Percentiles rank a stretch among this genome's conserved stretches.
Conservation (phyloP, 2,888 invertebrate species). For the Thera obeliscata region DNA sequence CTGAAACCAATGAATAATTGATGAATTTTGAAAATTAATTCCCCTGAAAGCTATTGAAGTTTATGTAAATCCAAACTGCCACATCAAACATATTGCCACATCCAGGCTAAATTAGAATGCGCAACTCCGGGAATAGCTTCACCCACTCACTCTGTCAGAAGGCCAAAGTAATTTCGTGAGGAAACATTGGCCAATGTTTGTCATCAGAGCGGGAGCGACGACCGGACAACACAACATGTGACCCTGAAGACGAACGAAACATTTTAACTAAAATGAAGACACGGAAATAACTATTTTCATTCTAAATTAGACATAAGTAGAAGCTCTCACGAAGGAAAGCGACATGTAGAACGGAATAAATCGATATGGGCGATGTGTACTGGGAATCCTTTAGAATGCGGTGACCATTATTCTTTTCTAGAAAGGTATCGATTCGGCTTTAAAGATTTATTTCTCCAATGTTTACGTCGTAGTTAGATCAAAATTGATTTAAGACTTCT, state of each 20-base stretch:
- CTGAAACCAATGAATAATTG: not conserved
- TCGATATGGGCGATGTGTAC: conserved; percentile 37
- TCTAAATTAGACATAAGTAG: not conserved
- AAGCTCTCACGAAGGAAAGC: not conserved
- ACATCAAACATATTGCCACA: conserved; percentile 30
- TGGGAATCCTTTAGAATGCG: conserved; percentile 52
- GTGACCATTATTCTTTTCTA: conserved; percentile 46
- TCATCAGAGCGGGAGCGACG: conserved; percentile 56
- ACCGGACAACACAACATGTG: conserved; percentile 56
- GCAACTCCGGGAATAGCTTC: conserved; percentile 37
- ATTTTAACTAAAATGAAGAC: conserved; percentile 9
- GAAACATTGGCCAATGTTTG: conserved; percentile 58
- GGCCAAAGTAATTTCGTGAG: conserved; percentile 63
- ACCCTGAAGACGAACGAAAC: conserved; percentile 32
- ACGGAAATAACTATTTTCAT: no score
- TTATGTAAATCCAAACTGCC: conserved; percentile 22
- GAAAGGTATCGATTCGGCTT: conserved; percentile 57
- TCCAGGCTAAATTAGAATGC: conserved; percentile 33
- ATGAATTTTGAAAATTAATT: conserved; percentile 6
- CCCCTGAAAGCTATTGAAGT: conserved; percentile 9
- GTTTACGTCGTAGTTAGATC: conserved; percentile 9
- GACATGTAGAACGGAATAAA: conserved; percentile 27
- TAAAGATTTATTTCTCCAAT: conserved; percentile 48
- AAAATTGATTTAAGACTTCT: conserved; percentile 52
- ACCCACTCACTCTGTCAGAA: conserved; percentile 55